Evolutionary conservation across 2,113 vertebrate genomes (phyloP), one percentile per base, ranked within the genome.

Genomic region (Orycteropus afer): DNA sequence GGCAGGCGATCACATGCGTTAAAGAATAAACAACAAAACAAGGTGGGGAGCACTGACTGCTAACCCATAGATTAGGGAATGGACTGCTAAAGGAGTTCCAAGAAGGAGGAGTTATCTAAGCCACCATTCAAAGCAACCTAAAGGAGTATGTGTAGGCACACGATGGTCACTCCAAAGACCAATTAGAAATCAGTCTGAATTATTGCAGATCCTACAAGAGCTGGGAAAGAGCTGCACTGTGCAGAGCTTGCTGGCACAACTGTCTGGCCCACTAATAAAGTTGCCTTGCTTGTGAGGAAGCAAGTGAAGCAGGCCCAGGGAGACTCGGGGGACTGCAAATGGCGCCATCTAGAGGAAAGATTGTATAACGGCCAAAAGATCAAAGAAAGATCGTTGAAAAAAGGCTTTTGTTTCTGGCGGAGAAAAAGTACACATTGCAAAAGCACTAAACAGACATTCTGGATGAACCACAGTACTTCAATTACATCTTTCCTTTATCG

Each of bases 271-370:
- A 74, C 53, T 77, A 85, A 63, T 86, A 37, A 80, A 89, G 71
- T 18, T 29, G 49, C 69, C 65, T 84, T 78, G 42, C 55, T 80
- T 27, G 9, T 77, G 14, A 40, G 25, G 45, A 61, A 55, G 22
- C 12, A 71, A 57, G 53, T 76, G 93, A 63, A 81, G 49, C 47
- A 57, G 55, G 49, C 88, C 34, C n/a, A 40, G 18, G 25, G 20
- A 86, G 65, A 94, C 27, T 51, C 45, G 67, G 94, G 96, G 87
- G 89, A 53, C 53, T 96, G 74, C 81, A 73, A 91, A 97, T 78
- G 65, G 93, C 47, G 27, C 97, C 96, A 96, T 93, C 96, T 97
- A 95, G 83, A 87, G 97, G 91, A 73, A 0, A 20, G 5, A 47
- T 79, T 71, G 92, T 18, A 65, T 67, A 90, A 80, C 59, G 53